Evolutionary conservation across 2,113 vertebrate species (phyloP), one percentile per base, ranked within the genome.

Genomic region (Pyrgilauda ruficollis): DNA sequence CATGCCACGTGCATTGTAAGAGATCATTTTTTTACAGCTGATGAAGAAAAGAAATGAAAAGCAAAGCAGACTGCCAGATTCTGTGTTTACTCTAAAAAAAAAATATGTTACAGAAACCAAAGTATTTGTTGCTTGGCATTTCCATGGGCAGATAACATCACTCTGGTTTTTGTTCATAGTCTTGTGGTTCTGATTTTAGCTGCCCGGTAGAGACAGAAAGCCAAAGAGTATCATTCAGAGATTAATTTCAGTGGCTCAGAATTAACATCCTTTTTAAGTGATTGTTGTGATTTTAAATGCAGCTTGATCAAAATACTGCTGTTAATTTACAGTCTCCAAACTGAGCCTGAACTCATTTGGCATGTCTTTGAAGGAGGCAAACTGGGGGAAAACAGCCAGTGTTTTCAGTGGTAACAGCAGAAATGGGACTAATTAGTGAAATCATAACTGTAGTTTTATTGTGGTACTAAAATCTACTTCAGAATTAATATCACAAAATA

Each of bases 271-370:
- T 84, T 91, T 87, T 93, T 68, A 93, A 83, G 52, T 82, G 53
- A 74, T 86, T 55, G 26, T 9, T 73, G 75, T 82, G 2, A 89
- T 94, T 94, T 90, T 31, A 87, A 91, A 91, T 78, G 64, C 56
- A 84, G 47, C 84, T 94, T 96, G 93, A 97, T 96, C 84, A 91
- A 93, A 94, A 96, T 91, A 70, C 35, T 82, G 53, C 61, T 86
- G 43, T 94, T 90, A 95, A 94, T 79, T 95, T 91, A 44, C 43
- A 79, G 72, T 91, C 93, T 89, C 63, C 93, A 91, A 94, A 91
- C 33, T 79, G 78, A 82, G 53, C 46, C 68, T 44, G 11, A 90
- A 91, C 81, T 93, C 73, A 37, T 93, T 46, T 88, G 87, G 78
- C 75, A 80, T 46, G 55, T 87, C 84, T 94, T 95, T 97, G 95